Conservation (phyloP, 2,113 vertebrate genomes). For the Thomomys bottae region DNA sequence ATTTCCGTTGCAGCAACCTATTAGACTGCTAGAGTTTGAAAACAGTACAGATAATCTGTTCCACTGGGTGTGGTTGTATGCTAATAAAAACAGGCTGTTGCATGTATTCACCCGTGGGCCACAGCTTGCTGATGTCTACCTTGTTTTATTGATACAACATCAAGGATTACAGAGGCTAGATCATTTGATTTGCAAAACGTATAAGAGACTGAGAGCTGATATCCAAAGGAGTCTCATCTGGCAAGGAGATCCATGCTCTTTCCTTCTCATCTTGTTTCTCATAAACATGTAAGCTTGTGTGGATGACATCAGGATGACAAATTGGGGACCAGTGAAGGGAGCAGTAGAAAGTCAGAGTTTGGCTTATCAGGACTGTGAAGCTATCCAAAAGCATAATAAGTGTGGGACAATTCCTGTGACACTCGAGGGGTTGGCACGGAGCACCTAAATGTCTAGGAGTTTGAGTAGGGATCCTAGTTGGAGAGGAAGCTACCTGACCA, state of each 20-base stretch:
- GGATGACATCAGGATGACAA: not conserved
- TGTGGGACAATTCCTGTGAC: too few species aligned
- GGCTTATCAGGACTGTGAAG: not conserved
- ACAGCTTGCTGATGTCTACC: not conserved
- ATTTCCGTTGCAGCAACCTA: not conserved
- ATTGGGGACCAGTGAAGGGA: not conserved
- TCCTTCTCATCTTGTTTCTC: not conserved
- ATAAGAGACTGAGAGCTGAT: not conserved
- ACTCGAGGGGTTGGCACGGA: rapidly evolving
- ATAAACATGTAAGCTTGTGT: not conserved
- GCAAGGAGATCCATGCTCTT: not conserved
- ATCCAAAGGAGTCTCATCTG: not conserved
- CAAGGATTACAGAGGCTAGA: not conserved
- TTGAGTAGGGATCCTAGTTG: not conserved
- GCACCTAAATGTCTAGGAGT: not conserved
- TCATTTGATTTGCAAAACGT: not conserved
- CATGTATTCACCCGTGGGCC: not conserved
- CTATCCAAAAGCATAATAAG: too few species aligned
- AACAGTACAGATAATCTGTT: not conserved
- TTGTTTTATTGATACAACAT: too few species aligned
- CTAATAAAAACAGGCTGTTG: not conserved
- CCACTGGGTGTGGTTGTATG: not conserved
- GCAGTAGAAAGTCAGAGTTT: not conserved
- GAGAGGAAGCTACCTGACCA: not conserved
- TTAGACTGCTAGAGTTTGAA: not conserved